phyloP scores from a whole-genome alignment of 1,140 invertebrate genomes.

The Hypsibius dujardini region DNA sequence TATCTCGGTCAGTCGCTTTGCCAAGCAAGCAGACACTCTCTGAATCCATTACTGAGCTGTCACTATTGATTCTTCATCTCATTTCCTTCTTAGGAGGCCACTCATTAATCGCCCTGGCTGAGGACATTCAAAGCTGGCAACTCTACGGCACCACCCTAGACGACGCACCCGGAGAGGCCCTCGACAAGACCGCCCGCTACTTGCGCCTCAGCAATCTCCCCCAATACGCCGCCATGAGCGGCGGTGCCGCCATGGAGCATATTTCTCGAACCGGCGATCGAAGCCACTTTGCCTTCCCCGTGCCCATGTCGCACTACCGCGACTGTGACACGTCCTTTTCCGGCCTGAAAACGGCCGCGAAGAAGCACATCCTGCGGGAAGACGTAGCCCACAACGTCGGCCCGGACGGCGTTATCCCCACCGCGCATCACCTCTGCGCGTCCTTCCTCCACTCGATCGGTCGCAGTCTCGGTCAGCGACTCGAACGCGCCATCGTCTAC shows the following conservation, averaged over 20 bases:
- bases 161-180: conserved; percentile 70
- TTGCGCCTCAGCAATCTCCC: conserved; percentile 62
- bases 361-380: conserved; percentile 38
- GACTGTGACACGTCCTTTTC: conserved; percentile 72
- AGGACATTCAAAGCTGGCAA: conserved; percentile 28
- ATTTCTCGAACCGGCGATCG: conserved; percentile 53
- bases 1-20: too few relatives aligned
- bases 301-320: conserved; percentile 40
- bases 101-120: conserved; percentile 7
- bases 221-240: conserved; percentile 50
- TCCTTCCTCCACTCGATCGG: conserved; percentile 55
- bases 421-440: conserved; percentile 66
- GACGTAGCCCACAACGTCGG: conserved; percentile 42
- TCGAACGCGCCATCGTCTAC: conserved; percentile 63
- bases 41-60: background rate
- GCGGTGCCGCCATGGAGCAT: conserved; percentile 66
- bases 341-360: conserved; percentile 45
- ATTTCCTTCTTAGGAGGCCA: background rate
- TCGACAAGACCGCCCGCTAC: conserved; percentile 72
- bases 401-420: conserved; percentile 52
- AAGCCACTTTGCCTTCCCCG: conserved; percentile 45
- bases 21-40: too few relatives aligned
- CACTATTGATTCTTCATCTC: background rate
- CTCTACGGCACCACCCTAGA: conserved; percentile 59
- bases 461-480: conserved; percentile 56